Evolutionary conservation across 2,113 vertebrate species (phyloP).

Genomic region (Catharus bicknelli): DNA sequence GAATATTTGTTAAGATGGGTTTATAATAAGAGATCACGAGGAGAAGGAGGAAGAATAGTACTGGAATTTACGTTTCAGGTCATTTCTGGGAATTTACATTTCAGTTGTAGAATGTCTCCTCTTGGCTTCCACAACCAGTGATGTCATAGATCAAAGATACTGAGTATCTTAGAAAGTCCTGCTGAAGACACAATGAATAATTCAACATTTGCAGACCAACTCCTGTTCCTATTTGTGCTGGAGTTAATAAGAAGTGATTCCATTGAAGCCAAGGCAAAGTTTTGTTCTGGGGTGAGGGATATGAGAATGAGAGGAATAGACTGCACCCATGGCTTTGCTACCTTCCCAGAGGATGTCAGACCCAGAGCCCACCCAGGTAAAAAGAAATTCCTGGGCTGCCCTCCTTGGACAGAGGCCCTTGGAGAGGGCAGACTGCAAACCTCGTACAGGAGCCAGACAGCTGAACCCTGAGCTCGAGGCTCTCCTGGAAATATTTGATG

Average conservation of each 20-base stretch:
- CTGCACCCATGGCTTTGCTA: not conserved
- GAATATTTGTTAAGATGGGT: not conserved
- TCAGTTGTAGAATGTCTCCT: slow-evolving; percentile 30
- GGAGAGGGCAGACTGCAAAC: not conserved
- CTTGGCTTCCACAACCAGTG: slow-evolving; percentile 43
- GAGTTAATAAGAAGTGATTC: not conserved
- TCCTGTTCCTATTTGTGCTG: not conserved
- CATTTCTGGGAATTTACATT: slow-evolving; percentile 43
- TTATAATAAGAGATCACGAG: slow-evolving; percentile 42
- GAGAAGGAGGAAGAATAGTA: slow-evolving; percentile 32
- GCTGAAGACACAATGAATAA: not conserved
- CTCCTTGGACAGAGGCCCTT: not conserved
- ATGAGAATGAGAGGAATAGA: not conserved
- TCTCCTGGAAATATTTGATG: not conserved
- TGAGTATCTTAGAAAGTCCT: not conserved
- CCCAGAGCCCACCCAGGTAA: not conserved
- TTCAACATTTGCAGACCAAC: not conserved
- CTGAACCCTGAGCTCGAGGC: not conserved
- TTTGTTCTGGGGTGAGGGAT: not conserved
- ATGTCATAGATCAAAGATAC: slow-evolving; percentile 45
- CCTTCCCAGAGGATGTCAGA: not conserved
- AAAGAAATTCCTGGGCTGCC: not conserved
- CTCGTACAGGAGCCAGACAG: not conserved
- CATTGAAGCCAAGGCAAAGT: not conserved
- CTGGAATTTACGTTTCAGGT: slow-evolving; percentile 34